Evolutionary conservation across 2,797 vertebrate species (phyloP).

Genomic region (Hemibagrus guttatus): DNA sequence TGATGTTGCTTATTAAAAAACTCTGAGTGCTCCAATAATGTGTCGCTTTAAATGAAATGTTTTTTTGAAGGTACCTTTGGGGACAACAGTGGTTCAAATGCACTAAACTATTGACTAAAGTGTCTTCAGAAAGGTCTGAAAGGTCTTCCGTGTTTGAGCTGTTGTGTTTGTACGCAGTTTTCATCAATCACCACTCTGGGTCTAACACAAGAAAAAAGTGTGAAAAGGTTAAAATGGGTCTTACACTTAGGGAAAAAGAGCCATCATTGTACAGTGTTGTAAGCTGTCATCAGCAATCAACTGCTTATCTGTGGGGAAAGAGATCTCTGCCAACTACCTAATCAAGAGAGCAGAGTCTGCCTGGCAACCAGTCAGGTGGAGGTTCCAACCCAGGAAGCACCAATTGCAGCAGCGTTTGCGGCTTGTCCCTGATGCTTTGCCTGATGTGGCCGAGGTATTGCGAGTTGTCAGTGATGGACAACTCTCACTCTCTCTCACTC

Average conservation of each 20-base stretch:
- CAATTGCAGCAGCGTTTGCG: conserved; percentile 57
- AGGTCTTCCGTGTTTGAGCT: conserved; percentile 45
- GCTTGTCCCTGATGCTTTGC: conserved; percentile 55
- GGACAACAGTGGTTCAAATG: neutral
- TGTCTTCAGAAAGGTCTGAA: neutral
- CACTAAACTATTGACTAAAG: neutral
- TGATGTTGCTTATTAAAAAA: conserved; percentile 9
- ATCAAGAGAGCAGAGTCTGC: conserved; percentile 55
- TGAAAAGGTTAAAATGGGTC: conserved; percentile 31
- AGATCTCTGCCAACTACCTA: conserved; percentile 35
- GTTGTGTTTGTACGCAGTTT: conserved; percentile 25
- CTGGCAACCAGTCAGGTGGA: conserved; percentile 63
- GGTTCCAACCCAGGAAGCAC: conserved; percentile 66
- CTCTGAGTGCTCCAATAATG: neutral
- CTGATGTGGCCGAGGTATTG: conserved; percentile 56
- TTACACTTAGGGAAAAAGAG: conserved; percentile 38
- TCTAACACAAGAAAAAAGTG: conserved; percentile 14
- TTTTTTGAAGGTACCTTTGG: conserved; percentile 1
- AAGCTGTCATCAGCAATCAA: conserved; percentile 51
- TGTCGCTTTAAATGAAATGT: neutral
- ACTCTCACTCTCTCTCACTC: conserved; percentile 38
- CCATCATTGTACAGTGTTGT: conserved; percentile 34
- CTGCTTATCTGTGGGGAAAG: conserved; percentile 42
- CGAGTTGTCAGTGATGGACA: conserved; percentile 60
- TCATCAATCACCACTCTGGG: conserved; percentile 12